Percentiles rank a stretch among this genome's conserved stretches.
Evolutionary conservation across 2,888 invertebrate genomes (phyloP).

Genomic region (Strigamia maritima): DNA sequence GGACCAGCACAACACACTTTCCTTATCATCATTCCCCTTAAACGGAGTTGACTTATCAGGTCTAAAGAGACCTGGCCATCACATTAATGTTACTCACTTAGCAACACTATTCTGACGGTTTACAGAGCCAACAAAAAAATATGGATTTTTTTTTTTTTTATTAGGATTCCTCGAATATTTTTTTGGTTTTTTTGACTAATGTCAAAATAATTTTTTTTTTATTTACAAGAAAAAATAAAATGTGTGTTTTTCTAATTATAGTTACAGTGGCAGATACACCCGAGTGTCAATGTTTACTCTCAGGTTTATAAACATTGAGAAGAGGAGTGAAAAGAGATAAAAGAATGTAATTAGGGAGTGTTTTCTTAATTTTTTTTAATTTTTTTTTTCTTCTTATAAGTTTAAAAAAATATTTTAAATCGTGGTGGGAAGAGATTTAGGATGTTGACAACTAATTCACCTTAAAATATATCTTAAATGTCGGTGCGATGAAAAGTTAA

Average conservation of each 20-base stretch:
- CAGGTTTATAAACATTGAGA: constrained; percentile 18
- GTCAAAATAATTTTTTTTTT: not conserved
- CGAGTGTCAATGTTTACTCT: not conserved
- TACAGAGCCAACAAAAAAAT: not conserved
- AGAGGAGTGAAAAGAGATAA: not conserved
- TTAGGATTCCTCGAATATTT: no score
- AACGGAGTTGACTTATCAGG: not conserved
- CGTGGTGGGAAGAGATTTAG: not conserved
- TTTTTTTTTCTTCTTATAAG: not conserved
- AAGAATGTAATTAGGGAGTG: not conserved
- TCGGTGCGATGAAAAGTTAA: not conserved
- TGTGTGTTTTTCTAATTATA: not conserved
- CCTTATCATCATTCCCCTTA: constrained; percentile 9
- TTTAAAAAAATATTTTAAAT: not conserved
- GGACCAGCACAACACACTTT: not conserved
- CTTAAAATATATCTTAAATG: not conserved
- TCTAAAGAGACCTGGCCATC: not conserved
- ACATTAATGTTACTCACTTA: constrained; percentile 17
- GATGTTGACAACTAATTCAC: not conserved
- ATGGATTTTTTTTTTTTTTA: not conserved
- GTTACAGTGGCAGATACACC: not conserved
- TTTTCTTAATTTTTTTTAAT: not conserved
- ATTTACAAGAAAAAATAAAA: not conserved
- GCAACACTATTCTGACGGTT: constrained; percentile 13
- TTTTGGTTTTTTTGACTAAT: not conserved